Conservation (phyloP, 2,888 invertebrate genomes). For the Gerris lacustris region DNA sequence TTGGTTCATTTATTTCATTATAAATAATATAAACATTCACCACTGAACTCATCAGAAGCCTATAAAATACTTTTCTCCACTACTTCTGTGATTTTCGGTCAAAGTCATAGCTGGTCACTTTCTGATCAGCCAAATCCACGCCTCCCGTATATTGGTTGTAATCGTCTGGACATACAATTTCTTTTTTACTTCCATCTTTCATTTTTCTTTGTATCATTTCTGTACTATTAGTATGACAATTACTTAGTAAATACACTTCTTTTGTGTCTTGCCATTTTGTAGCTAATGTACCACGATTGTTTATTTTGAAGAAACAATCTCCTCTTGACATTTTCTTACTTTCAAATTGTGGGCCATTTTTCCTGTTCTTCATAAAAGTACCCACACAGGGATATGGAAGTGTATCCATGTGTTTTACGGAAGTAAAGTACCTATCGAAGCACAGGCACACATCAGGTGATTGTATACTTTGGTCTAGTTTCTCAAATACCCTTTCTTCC, state of each 20-base stretch:
- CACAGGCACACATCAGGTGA: constrained; percentile 19
- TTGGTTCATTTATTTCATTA: constrained; percentile 20
- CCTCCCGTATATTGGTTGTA: constrained; percentile 29
- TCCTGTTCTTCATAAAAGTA: constrained; percentile 28
- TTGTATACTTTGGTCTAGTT: constrained; percentile 25
- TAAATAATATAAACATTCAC: constrained; percentile 30
- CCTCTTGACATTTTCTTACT: constrained; percentile 24
- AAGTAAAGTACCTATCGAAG: constrained; percentile 26
- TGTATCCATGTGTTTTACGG: constrained; percentile 23
- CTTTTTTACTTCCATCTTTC: constrained; percentile 31
- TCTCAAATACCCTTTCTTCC: constrained; percentile 27
- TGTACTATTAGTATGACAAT: constrained; percentile 28
- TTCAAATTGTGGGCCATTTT: constrained; percentile 24
- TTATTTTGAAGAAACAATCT: constrained; percentile 20
- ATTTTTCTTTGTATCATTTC: constrained; percentile 25
- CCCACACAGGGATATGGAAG: constrained; percentile 26
- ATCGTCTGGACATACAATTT: constrained; percentile 27
- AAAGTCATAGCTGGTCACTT: constrained; percentile 30
- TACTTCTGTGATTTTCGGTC: constrained; percentile 32
- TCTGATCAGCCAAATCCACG: constrained; percentile 33
- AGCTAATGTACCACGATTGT: constrained; percentile 28
- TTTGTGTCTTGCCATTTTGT: constrained; percentile 32
- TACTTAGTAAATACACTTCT: constrained; percentile 31
- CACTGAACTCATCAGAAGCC: constrained; percentile 29
- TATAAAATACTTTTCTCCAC: constrained; percentile 32